Conservation (phyloP, 2,888 invertebrate genomes). For the Camptogramma bilineatum region DNA sequence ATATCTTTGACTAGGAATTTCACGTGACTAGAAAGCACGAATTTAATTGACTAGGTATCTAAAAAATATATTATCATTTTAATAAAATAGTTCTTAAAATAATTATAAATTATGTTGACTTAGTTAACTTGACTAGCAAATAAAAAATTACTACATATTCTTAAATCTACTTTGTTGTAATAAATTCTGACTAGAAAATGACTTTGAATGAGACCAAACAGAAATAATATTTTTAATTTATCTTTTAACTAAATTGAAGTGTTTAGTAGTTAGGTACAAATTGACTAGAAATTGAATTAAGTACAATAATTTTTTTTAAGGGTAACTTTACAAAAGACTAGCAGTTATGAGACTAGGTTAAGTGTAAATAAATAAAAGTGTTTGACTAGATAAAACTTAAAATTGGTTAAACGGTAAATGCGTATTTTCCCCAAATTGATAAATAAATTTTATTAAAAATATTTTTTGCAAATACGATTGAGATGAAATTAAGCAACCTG, state of each 20-base stretch:
- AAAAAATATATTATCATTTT: neutral
- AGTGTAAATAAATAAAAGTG: neutral
- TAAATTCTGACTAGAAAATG: slow-evolving; percentile 5
- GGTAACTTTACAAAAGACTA: too few species aligned
- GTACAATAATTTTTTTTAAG: too few species aligned
- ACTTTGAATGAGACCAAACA: neutral
- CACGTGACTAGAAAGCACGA: neutral
- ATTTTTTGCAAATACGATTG: neutral
- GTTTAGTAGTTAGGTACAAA: neutral
- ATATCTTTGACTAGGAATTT: neutral
- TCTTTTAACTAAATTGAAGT: neutral
- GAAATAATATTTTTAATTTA: too few species aligned
- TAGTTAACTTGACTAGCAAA: slow-evolving; percentile 9
- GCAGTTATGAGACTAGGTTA: neutral
- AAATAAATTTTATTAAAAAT: neutral
- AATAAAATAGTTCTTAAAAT: neutral
- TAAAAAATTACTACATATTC: neutral
- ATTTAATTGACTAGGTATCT: neutral
- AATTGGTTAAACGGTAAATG: neutral
- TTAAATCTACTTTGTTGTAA: neutral
- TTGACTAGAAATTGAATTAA: slow-evolving; percentile 14
- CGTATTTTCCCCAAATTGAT: neutral
- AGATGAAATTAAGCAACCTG: too few species aligned
- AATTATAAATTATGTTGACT: slow-evolving; percentile 2
- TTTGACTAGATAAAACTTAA: neutral